A percentile compares a stretch with the other conserved stretches of the same genome.
Conservation (phyloP, 2,888 invertebrate species). For the Drosophila algonquin region DNA sequence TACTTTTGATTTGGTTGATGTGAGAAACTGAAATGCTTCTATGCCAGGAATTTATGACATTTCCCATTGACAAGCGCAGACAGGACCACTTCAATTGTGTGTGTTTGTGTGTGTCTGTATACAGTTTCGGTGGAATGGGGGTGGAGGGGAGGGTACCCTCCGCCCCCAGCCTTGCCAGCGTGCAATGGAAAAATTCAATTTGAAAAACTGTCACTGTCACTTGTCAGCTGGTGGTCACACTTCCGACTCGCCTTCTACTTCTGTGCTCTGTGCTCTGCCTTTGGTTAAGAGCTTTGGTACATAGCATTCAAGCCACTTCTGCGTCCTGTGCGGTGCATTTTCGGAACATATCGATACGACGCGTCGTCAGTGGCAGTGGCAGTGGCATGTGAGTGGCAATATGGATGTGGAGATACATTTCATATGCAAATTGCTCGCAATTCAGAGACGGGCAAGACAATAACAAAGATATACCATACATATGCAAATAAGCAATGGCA, state of each 20-base stretch:
- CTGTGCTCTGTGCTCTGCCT: constrained; percentile 52
- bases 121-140: constrained; percentile 14
- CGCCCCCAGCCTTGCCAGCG: neutral
- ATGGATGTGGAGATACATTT: constrained; percentile 49
- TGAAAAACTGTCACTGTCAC: constrained; percentile 77
- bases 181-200: constrained; percentile 65
- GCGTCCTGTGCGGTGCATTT: constrained; percentile 53
- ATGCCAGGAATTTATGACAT: constrained; percentile 32
- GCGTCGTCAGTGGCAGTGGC: constrained; percentile 20
- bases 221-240: constrained; percentile 67
- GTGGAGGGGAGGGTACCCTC: neutral
- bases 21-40: constrained; percentile 25
- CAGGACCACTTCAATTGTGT: constrained; percentile 32
- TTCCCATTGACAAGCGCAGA: constrained; percentile 43
- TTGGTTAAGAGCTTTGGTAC: constrained; percentile 42
- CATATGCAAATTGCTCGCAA: constrained; percentile 69
- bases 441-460: constrained; percentile 45
- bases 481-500: constrained; percentile 47
- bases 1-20: constrained; percentile 1
- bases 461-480: constrained; percentile 44
- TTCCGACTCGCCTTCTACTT: constrained; percentile 22
- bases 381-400: constrained; percentile 1
- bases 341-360: constrained; percentile 55
- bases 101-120: neutral
- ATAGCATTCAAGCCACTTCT: constrained; percentile 17